phyloP scores from a whole-genome alignment of 2,888 invertebrate species.

The Apoda limacodes region DNA sequence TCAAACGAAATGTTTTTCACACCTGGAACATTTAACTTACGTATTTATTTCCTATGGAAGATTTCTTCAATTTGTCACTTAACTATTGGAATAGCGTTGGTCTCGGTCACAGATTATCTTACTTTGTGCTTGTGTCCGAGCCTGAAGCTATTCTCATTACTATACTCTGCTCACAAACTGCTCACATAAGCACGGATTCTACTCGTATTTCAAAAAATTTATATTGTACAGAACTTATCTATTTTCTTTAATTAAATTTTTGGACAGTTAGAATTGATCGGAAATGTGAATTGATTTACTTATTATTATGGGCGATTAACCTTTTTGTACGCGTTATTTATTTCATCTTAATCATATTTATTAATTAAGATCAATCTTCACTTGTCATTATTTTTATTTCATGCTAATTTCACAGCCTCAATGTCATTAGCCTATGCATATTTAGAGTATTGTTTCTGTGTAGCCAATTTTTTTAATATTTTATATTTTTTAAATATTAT shows the following conservation, averaged over 20 bases:
- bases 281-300: slow-evolving; percentile 56
- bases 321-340: slow-evolving; percentile 51
- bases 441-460: slow-evolving; percentile 66
- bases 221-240: no score
- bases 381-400: slow-evolving; percentile 52
- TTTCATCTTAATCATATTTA: slow-evolving; percentile 45
- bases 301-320: slow-evolving; percentile 60
- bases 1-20: slow-evolving; percentile 38
- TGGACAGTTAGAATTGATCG: slow-evolving; percentile 46
- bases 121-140: slow-evolving; percentile 53
- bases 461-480: slow-evolving; percentile 53
- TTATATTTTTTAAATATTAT: slow-evolving; percentile 37
- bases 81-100: slow-evolving; percentile 48
- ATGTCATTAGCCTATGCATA: no score
- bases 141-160: slow-evolving; percentile 35
- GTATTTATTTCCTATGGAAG: slow-evolving; percentile 64
- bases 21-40: slow-evolving; percentile 49
- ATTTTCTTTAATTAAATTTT: no score
- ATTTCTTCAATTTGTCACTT: slow-evolving; percentile 56
- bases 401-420: slow-evolving; percentile 71
- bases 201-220: no score
- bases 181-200: no score
- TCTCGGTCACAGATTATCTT: slow-evolving; percentile 39
- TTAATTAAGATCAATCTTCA: slow-evolving; percentile 56
- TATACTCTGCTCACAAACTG: slow-evolving; percentile 34